Conservation (phyloP, 2,888 invertebrate species). For the Xylota sylvarum region DNA sequence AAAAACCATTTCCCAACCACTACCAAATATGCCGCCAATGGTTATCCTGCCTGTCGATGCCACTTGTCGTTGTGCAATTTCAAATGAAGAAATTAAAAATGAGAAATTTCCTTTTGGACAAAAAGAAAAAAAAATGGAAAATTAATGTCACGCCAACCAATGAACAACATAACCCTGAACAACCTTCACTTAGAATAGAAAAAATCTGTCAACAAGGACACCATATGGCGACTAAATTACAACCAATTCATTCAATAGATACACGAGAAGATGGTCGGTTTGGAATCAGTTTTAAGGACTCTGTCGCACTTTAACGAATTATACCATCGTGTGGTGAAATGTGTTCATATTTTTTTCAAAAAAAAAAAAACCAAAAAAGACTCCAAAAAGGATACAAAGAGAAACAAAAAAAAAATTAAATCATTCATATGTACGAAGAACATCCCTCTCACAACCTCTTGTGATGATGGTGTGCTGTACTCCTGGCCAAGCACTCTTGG, state of each 20-base stretch:
- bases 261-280: constrained; percentile 58
- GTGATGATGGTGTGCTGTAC: background rate
- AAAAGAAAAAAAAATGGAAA: constrained; percentile 35
- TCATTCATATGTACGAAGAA: constrained; percentile 3
- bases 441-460: constrained; percentile 34
- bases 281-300: constrained; percentile 57
- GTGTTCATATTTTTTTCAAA: constrained; percentile 46
- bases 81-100: constrained; percentile 49
- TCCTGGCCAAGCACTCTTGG: constrained; percentile 36
- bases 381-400: background rate
- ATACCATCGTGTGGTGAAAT: constrained; percentile 64
- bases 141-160: constrained; percentile 40
- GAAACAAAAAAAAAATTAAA: constrained; percentile 21
- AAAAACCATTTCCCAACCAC: background rate
- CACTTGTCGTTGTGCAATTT: constrained; percentile 57
- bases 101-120: constrained; percentile 5
- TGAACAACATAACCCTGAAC: constrained; percentile 23
- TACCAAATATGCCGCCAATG: constrained; percentile 27
- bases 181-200: constrained; percentile 46
- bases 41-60: constrained; percentile 37
- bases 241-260: constrained; percentile 46
- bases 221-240: constrained; percentile 56
- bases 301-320: constrained; percentile 55
- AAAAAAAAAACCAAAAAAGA: constrained; percentile 10
- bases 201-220: constrained; percentile 52